phyloP scores from a whole-genome alignment of 2,113 vertebrate species.

The Macaca mulatta region DNA sequence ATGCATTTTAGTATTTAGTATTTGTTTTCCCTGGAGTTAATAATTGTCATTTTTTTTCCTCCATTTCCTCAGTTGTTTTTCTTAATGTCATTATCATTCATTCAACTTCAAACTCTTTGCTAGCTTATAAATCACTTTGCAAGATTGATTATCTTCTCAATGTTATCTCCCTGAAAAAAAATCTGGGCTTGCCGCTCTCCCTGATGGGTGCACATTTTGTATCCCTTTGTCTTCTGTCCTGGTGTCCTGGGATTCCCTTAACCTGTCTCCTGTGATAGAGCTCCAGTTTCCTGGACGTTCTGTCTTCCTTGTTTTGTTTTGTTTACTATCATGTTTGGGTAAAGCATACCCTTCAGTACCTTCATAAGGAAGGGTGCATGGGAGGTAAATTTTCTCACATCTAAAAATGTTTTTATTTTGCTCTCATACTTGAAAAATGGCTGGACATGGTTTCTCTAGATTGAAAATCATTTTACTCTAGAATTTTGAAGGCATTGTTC shows the following conservation, averaged over 20 bases:
- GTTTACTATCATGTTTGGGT: not conserved
- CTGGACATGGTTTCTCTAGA: not conserved
- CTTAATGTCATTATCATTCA: conserved; percentile 22
- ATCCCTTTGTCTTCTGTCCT: not conserved
- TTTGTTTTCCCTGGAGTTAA: conserved; percentile 1
- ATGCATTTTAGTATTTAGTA: not conserved
- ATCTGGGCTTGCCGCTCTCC: not conserved
- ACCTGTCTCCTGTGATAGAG: not conserved
- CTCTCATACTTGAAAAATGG: not conserved
- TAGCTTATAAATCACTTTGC: not conserved
- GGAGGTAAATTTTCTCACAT: not conserved
- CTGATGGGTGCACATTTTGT: not conserved
- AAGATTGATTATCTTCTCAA: not conserved
- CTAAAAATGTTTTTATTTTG: conserved; percentile 7
- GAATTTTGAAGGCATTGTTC: not conserved
- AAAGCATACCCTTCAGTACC: not conserved
- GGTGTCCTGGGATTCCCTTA: not conserved
- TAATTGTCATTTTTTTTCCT: not conserved
- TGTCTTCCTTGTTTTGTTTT: not conserved
- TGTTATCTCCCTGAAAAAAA: not conserved
- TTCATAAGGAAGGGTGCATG: not conserved
- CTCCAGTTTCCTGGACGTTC: not conserved
- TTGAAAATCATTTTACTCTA: not conserved
- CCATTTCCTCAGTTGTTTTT: not conserved
- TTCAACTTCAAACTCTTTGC: not conserved